Evolutionary conservation across 30 jellyfish, hydroid and myxozoan species (phyloP), one percentile per base, ranked within the genome.

Genomic region (Mastigias papua): DNA sequence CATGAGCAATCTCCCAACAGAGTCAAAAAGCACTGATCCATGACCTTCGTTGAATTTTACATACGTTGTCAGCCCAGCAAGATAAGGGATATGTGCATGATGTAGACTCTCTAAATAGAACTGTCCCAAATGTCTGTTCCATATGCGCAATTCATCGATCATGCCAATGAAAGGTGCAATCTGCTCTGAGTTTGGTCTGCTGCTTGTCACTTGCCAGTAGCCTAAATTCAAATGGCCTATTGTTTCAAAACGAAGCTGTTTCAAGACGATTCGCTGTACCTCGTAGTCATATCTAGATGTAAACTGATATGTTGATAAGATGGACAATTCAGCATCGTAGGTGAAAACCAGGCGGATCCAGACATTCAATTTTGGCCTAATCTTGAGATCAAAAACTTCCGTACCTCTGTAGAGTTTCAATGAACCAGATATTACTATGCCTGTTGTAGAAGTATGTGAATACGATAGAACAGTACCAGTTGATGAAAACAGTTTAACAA

Each of bases 21-120:
- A 33, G 51, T 87, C 96, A 9, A 0, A 28, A 42, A 69, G 22
- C 73, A 48, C 54, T 1, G 65, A 17, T 29, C 96, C 96, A 65
- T 76, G 70, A 26, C 73, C 96, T 34, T 87, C 96, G 72, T 87
- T 70, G 57, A 87, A 87, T 11, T 67, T 65, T 86, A 89, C 76
- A 68, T 77, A 87, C 21, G 81, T 86, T 15, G 23, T 65, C 13
- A 87, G 72, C 19, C 86, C 81, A 19, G 17, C 49, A 4, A 51
- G 20, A 49, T 23, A 31, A 3, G 66, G 80, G 15, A 85, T 78
- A 0, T 28, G 46, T 17, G 94, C 68, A 13, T 82, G 81, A 30
- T 85, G 88, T 42, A 85, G 64, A 70, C 67, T 70, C 49, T 30
- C 71, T 25, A 76, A 58, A 71, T 63, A 81, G 67, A 78, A 76